These are phyloP conservation scores for Pristionchus exspectatus DNA, from an alignment of 2,888 invertebrate species.

Conservation along the genomic window DNA sequence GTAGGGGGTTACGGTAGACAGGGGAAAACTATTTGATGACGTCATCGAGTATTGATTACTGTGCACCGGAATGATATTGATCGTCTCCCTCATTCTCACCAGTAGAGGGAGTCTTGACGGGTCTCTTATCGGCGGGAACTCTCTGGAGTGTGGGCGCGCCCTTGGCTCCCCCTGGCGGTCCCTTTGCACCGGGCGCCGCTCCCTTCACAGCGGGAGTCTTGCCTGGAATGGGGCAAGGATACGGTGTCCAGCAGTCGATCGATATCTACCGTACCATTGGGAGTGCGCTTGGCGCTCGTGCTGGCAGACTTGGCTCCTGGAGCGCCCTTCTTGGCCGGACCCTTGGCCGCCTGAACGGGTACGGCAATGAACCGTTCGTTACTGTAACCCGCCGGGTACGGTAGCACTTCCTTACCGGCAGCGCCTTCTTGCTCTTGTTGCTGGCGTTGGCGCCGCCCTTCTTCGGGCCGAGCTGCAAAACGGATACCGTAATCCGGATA, in stretches of 20 bases:
- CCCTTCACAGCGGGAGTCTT: conserved; percentile 2
- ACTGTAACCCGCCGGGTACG: background rate
- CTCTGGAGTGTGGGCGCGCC: background rate
- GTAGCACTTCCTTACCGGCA: background rate
- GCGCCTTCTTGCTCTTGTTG: conserved; percentile 15
- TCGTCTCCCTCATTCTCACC: background rate
- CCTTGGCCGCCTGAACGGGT: background rate
- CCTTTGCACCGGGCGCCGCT: background rate
- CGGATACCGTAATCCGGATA: background rate
- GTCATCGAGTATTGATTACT: background rate
- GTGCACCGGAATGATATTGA: too few relatives aligned
- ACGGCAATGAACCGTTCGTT: background rate
- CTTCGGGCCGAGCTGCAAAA: conserved; percentile 16
- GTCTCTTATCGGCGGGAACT: conserved; percentile 21
- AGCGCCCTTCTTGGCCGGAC: background rate
- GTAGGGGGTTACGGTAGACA: background rate
- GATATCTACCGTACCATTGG: background rate
- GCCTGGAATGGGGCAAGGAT: background rate
- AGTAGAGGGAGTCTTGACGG: conserved; percentile 12
- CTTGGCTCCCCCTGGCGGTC: background rate
- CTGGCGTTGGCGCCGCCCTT: conserved; percentile 1
- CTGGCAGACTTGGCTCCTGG: background rate
- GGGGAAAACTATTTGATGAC: background rate
- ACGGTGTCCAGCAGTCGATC: background rate
- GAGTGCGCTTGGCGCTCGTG: conserved; percentile 11